These are phyloP conservation scores for Camelus bactrianus DNA, from an alignment of 2,113 vertebrate genomes.

Conservation along the genomic window DNA sequence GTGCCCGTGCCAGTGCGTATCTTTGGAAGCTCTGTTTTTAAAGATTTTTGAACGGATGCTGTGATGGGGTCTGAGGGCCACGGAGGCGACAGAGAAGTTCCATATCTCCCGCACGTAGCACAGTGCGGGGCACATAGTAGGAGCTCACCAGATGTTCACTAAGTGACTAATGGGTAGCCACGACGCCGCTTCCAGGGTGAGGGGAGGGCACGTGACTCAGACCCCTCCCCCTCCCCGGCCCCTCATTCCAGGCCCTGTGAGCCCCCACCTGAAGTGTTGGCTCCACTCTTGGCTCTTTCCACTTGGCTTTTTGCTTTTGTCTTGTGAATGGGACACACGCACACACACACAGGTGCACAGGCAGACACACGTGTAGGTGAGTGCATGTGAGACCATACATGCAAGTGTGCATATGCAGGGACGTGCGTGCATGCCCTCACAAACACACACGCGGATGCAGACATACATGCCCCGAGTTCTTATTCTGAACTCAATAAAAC, in stretches of 20 bases:
- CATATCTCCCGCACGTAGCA: fast-evolving
- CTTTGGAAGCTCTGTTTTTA: neutral
- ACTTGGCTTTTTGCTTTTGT: neutral
- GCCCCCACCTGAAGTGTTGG: fast-evolving
- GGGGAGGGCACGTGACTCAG: fast-evolving
- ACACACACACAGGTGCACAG: fast-evolving
- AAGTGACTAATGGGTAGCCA: neutral
- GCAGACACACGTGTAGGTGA: neutral
- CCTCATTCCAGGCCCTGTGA: neutral
- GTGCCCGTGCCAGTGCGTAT: fast-evolving
- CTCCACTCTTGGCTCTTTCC: neutral
- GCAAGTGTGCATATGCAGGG: fast-evolving
- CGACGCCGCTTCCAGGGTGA: fast-evolving
- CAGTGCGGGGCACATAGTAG: fast-evolving
- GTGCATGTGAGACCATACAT: neutral
- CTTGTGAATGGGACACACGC: neutral
- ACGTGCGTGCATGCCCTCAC: neutral
- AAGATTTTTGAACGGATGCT: fast-evolving
- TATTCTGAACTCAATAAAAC: neutral
- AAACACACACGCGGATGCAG: neutral
- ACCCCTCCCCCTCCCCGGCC: fast-evolving
- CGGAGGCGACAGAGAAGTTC: neutral
- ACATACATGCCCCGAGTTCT: neutral
- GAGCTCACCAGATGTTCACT: fast-evolving
- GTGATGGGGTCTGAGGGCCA: fast-evolving